Conservation (phyloP, 1,140 invertebrate species). For the Bombus soroeensis region DNA sequence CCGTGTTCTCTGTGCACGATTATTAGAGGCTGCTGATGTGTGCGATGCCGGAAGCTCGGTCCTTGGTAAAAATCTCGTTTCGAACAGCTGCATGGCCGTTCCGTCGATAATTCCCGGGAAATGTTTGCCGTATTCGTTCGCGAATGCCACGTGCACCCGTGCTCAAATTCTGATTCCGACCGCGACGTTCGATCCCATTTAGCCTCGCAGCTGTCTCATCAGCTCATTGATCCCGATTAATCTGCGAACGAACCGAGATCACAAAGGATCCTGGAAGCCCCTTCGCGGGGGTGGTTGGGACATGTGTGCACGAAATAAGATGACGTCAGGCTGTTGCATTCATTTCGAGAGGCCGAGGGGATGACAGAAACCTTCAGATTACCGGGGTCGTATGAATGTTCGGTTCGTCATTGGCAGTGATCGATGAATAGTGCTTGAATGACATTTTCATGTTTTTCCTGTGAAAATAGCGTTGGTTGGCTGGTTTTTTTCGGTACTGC, state of each 20-base stretch:
- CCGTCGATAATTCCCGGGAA: conserved; percentile 25
- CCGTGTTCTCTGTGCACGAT: background rate
- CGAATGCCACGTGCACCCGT: conserved; percentile 40
- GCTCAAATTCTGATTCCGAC: conserved; percentile 10
- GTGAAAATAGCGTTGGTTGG: background rate
- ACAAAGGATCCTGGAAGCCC: conserved; percentile 49
- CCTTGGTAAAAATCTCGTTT: conserved; percentile 28
- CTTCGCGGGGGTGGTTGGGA: conserved; percentile 31
- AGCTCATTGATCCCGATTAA: conserved; percentile 60
- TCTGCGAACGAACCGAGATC: conserved; percentile 32
- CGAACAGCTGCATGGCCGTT: conserved; percentile 15
- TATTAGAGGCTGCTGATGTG: background rate
- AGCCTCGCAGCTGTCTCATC: conserved; percentile 60
- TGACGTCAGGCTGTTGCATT: conserved; percentile 52
- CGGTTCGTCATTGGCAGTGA: background rate
- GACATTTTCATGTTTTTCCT: background rate
- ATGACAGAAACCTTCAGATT: background rate
- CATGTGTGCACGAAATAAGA: conserved; percentile 42
- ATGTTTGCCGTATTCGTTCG: background rate
- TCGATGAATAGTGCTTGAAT: background rate
- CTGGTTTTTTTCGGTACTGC: too few species aligned
- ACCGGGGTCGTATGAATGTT: background rate
- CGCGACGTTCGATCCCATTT: conserved; percentile 50
- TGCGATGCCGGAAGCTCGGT: too few species aligned
- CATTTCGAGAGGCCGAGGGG: conserved; percentile 17